Percentiles rank a stretch among this genome's conserved stretches.
phyloP scores from a whole-genome alignment of 2,113 vertebrate genomes.

The Paratilapia polleni region DNA sequence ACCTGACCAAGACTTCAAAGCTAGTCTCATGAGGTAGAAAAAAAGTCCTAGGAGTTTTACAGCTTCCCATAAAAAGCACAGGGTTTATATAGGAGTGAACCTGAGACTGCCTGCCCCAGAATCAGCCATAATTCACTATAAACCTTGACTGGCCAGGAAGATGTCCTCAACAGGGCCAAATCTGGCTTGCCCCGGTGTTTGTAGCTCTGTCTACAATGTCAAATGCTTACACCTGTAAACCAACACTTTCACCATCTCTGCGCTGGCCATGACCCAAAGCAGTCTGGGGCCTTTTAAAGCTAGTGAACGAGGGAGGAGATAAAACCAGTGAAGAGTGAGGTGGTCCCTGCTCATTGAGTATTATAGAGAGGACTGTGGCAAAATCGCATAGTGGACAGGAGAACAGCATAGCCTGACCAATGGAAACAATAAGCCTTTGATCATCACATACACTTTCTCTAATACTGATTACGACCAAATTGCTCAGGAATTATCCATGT shows the following conservation, averaged over 20 bases:
- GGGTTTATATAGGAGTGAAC: constrained; percentile 81
- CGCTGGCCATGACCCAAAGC: constrained; percentile 52
- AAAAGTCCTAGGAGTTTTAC: constrained; percentile 79
- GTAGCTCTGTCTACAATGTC: constrained; percentile 59
- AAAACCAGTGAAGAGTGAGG: constrained; percentile 27
- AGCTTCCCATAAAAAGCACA: constrained; percentile 79
- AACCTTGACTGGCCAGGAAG: constrained; percentile 66
- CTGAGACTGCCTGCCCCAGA: constrained; percentile 70
- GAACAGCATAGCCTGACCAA: not conserved
- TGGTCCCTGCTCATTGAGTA: constrained; percentile 21
- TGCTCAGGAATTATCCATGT: constrained; percentile 49
- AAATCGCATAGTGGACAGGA: not conserved
- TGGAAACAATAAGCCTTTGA: constrained; percentile 39
- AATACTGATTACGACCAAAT: constrained; percentile 45
- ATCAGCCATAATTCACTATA: constrained; percentile 75
- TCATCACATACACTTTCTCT: constrained; percentile 22
- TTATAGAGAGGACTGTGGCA: not conserved
- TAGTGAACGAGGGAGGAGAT: constrained; percentile 34
- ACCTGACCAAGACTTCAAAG: constrained; percentile 83
- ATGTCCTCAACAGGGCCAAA: constrained; percentile 56
- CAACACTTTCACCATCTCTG: constrained; percentile 59
- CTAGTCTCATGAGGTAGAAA: constrained; percentile 62
- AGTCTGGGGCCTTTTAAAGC: constrained; percentile 52
- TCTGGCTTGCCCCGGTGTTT: constrained; percentile 35
- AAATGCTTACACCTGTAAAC: constrained; percentile 73